phyloP scores from a whole-genome alignment of 2,113 vertebrate genomes.

The Cyprinodon tularosa region DNA sequence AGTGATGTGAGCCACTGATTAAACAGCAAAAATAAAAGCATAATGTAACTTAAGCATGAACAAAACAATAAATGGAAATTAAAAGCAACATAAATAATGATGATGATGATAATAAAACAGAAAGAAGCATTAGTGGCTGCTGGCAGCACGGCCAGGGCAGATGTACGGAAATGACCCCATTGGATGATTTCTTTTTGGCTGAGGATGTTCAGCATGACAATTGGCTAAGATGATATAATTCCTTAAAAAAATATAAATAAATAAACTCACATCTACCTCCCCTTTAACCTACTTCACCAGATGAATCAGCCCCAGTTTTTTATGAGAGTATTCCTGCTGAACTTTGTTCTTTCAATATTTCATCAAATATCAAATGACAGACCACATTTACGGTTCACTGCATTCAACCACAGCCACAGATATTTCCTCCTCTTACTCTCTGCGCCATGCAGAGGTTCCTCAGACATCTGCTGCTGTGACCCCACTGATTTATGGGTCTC shows the following conservation, averaged over 20 bases:
- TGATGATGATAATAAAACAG: constrained; percentile 23
- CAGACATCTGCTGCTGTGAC: neutral
- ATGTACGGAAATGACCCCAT: constrained; percentile 10
- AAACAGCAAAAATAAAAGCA: constrained; percentile 55
- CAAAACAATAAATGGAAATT: constrained; percentile 27
- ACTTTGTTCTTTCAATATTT: constrained; percentile 61
- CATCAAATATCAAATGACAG: constrained; percentile 67
- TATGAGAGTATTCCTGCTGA: constrained; percentile 17
- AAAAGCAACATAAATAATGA: constrained; percentile 19
- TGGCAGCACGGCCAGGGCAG: neutral
- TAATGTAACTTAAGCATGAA: constrained; percentile 64
- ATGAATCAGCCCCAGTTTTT: constrained; percentile 40
- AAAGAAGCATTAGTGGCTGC: constrained; percentile 24
- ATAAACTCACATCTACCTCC: neutral
- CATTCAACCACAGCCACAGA: constrained; percentile 17
- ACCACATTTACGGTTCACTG: constrained; percentile 46
- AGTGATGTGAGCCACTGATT: constrained; percentile 91
- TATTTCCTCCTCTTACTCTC: constrained; percentile 3
- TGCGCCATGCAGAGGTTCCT: neutral
- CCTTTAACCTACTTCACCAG: constrained; percentile 22
- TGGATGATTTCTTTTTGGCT: constrained; percentile 18
- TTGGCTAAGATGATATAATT: constrained; percentile 14
- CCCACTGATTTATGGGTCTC: constrained; percentile 11
- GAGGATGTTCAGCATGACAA: neutral
- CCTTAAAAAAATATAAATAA: neutral